Evolutionary conservation across 2,113 vertebrate genomes (phyloP).

Genomic region (Suncus etruscus): DNA sequence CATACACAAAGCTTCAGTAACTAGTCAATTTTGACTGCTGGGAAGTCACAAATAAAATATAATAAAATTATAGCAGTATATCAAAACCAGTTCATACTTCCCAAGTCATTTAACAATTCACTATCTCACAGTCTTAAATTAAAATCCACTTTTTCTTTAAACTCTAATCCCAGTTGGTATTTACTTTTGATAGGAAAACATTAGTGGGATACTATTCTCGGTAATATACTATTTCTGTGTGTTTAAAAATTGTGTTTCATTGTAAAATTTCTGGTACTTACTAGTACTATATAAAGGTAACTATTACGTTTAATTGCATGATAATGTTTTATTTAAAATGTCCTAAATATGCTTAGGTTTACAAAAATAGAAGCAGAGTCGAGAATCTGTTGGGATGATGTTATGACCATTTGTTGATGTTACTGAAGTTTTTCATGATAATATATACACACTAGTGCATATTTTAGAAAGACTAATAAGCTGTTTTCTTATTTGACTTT

Average conservation of each 20-base stretch:
- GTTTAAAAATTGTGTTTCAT: conserved; percentile 7
- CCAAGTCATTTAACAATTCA: conserved; percentile 46
- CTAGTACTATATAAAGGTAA: neutral
- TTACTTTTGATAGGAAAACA: conserved; percentile 49
- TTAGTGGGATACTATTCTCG: conserved; percentile 50
- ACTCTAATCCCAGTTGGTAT: conserved; percentile 32
- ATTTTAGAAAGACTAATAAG: neutral
- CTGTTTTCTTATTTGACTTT: neutral
- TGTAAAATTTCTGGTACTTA: neutral
- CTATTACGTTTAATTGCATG: neutral
- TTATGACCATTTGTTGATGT: neutral
- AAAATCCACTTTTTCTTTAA: conserved; percentile 64
- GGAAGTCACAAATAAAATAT: conserved; percentile 65
- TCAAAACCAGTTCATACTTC: conserved; percentile 25
- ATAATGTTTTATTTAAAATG: neutral
- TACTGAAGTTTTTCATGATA: neutral
- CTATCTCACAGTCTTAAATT: conserved; percentile 61
- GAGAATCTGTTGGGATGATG: neutral
- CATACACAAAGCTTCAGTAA: conserved; percentile 61
- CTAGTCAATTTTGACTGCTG: conserved; percentile 63
- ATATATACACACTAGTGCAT: neutral
- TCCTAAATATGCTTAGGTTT: conserved; percentile 17
- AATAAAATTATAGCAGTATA: conserved; percentile 52
- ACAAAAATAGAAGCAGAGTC: neutral
- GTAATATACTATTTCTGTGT: neutral